Percentiles rank a stretch among this genome's conserved stretches.
Evolutionary conservation across 1,140 invertebrate species (phyloP).

Genomic region (Mizuhopecten yessoensis): DNA sequence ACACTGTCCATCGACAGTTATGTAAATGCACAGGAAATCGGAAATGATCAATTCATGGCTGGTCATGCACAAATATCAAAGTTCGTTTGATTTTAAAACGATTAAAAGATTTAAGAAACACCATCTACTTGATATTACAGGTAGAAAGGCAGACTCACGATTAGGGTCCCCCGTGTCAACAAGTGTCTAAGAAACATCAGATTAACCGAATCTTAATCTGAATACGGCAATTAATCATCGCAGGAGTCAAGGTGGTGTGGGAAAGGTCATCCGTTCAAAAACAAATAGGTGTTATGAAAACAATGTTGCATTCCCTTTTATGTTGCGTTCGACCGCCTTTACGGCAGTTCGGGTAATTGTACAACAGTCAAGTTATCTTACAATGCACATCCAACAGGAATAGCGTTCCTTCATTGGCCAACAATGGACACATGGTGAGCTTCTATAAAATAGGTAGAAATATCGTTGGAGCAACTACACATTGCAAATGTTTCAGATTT

Average conservation of each 20-base stretch:
- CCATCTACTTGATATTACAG: neutral
- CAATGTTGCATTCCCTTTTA: too few relatives aligned
- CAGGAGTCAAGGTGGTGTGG: neutral
- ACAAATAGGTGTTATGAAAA: too few relatives aligned
- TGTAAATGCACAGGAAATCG: neutral
- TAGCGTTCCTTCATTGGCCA: too few relatives aligned
- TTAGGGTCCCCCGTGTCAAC: neutral
- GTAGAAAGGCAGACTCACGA: neutral
- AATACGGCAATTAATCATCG: neutral
- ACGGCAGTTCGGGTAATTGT: too few relatives aligned
- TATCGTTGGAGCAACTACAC: too few relatives aligned
- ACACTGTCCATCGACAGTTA: neutral
- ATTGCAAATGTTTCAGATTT: too few relatives aligned
- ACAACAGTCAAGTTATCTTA: too few relatives aligned
- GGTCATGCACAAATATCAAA: slow-evolving; percentile 21
- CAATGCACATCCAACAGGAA: too few relatives aligned
- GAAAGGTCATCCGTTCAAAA: too few relatives aligned
- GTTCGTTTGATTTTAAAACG: neutral
- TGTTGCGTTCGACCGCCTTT: too few relatives aligned
- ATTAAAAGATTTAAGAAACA: neutral
- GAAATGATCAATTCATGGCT: neutral
- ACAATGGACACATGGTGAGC: too few relatives aligned
- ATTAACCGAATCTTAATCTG: neutral
- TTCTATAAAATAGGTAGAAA: too few relatives aligned
- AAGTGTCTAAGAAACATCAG: neutral